A percentile compares a stretch with the other conserved stretches of the same genome.
These are phyloP conservation scores for Dolichallabes microphthalmus DNA, from an alignment of 2,113 vertebrate genomes.

Conservation along the genomic window DNA sequence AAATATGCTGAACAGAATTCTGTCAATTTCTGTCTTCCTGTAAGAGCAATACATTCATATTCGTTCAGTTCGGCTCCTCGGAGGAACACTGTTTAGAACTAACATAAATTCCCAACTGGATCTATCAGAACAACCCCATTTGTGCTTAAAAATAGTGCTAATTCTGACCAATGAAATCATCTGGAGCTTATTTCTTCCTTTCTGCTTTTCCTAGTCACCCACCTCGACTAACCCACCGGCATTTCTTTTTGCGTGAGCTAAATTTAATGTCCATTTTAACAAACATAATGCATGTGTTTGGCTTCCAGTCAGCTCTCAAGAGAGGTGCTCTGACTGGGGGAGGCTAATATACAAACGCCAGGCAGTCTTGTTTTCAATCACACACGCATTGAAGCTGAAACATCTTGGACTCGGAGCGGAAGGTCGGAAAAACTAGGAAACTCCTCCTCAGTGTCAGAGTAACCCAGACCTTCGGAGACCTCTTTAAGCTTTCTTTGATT, in stretches of 20 bases:
- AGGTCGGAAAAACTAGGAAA: neutral
- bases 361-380: constrained; percentile 23
- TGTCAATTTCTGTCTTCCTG: neutral
- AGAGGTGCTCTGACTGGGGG: neutral
- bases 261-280: neutral
- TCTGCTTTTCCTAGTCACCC: neutral
- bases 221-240: neutral
- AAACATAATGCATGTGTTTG: constrained; percentile 3
- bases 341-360: neutral
- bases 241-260: neutral
- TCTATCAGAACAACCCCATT: neutral
- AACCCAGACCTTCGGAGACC: neutral
- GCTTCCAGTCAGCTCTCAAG: neutral
- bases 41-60: neutral
- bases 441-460: constrained; percentile 18
- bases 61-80: neutral
- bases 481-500: neutral
- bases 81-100: neutral
- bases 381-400: neutral
- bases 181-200: neutral
- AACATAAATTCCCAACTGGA: neutral
- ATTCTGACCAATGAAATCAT: neutral
- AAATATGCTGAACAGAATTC: neutral
- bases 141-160: neutral
- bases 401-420: neutral